A percentile compares a stretch with the other conserved stretches of the same genome.
Evolutionary conservation across 1,140 invertebrate genomes (phyloP).

Genomic region (Brachionus rotundiformis): DNA sequence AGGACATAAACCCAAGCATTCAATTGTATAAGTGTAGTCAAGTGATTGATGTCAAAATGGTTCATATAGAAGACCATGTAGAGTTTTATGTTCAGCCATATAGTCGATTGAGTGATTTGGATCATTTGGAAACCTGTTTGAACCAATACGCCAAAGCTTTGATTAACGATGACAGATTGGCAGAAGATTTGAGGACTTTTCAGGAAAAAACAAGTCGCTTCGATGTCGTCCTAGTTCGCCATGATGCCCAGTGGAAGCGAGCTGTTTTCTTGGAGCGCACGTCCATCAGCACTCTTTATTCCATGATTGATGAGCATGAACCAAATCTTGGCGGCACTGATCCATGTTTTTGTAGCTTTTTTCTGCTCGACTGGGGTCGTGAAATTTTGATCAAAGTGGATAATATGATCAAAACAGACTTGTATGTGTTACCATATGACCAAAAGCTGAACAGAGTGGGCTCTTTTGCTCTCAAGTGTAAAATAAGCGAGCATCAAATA

Average conservation of each 20-base stretch:
- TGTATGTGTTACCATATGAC: conserved; percentile 27
- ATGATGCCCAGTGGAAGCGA: conserved; percentile 21
- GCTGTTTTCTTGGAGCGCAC: conserved; percentile 15
- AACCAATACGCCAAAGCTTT: conserved; percentile 27
- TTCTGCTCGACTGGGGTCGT: conserved; percentile 5
- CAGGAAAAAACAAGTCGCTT: background rate
- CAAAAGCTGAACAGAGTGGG: conserved; percentile 36
- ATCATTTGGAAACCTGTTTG: conserved; percentile 9
- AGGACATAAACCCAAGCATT: conserved; percentile 4
- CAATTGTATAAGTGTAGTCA: conserved; percentile 39
- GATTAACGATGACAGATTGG: background rate
- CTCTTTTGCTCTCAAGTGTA: conserved; percentile 38
- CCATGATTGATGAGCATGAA: background rate
- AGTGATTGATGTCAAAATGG: background rate
- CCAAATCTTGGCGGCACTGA: background rate
- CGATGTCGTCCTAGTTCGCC: conserved; percentile 1
- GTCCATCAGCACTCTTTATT: background rate
- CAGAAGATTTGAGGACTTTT: background rate
- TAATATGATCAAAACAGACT: no score
- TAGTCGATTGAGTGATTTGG: background rate
- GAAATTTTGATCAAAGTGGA: background rate
- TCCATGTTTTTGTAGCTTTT: conserved; percentile 11
- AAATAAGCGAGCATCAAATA: conserved; percentile 48
- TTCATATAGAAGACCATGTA: conserved; percentile 7
- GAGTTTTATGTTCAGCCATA: conserved; percentile 14